These are phyloP conservation scores for Loxodonta africana DNA, from an alignment of 2,113 vertebrate genomes.

Conservation along the genomic window DNA sequence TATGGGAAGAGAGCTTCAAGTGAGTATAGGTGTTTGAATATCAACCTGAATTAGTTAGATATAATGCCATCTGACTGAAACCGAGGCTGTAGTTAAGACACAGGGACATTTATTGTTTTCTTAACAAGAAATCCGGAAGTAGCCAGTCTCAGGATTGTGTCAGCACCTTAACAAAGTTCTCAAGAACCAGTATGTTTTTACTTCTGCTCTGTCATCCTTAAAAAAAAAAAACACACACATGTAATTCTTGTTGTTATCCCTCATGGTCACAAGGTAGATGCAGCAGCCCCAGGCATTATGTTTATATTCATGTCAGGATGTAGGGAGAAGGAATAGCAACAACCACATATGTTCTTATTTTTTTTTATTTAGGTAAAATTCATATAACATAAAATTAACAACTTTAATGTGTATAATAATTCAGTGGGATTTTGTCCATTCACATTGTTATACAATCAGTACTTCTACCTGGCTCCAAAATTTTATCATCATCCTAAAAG, in stretches of 20 bases:
- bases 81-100: slow-evolving; percentile 12
- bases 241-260: neutral
- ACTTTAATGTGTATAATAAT: too few species aligned
- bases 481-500: too few species aligned
- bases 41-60: neutral
- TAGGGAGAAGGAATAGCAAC: neutral
- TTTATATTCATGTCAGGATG: neutral
- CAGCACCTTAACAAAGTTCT: neutral
- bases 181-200: neutral
- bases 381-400: too few species aligned
- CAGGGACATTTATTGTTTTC: neutral
- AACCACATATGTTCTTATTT: neutral
- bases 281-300: neutral
- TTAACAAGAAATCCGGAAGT: neutral
- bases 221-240: neutral
- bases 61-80: slow-evolving; percentile 23
- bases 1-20: neutral
- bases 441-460: too few species aligned
- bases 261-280: neutral
- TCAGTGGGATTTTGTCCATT: too few species aligned
- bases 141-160: neutral
- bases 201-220: neutral
- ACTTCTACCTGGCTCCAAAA: too few species aligned
- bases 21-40: neutral
- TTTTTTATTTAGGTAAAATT: too few species aligned